Evolutionary conservation across 2,888 invertebrate genomes (phyloP), one percentile per base, ranked within the genome.

Genomic region (Morpho helenor): DNA sequence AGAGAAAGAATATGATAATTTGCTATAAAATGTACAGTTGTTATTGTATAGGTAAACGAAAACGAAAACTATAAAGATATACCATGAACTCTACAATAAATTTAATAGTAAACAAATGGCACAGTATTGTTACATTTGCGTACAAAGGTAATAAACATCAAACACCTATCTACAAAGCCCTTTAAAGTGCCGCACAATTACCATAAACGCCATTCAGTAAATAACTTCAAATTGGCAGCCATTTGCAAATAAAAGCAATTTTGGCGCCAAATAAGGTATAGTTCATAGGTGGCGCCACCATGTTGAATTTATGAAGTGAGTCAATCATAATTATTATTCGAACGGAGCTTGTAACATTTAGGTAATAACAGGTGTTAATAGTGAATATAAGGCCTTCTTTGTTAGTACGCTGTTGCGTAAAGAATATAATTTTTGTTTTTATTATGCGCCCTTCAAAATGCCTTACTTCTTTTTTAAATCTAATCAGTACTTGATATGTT

Each of bases 251-350:
- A 62, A 62, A 65, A 65, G 55, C 63, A 59, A 66, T 68, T 69
- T 70, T 71, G 66, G 61, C 45, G 56, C 66, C 67, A 65, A 69
- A 73, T 71, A 73, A 63, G 69, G 66, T 50, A 53, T 55, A 65
- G 72, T 75, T 74, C 76, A 77, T 65, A 75, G 72, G 71, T 73
- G 73, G 70, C 70, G 72, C 69, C 67, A 66, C 56, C 46, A 45
- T 45, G 47, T 52, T 51, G 22, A 53, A 65, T 65, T 63, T 60
- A 63, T 57, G 61, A 64, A 53, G 62, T 61, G 49, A 56, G 49
- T 58, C 60, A 60, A 46, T 45, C 39, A 58, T 63, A 59, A 59
- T 59, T 59, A 63, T 56, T 61, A 51, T 59, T 51, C 50, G 43
- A 56, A 45, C 44, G 47, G 49, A 42, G 50, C 60, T 60, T 50